Base-by-base conservation (phyloP, 2,888 invertebrate species). In the Athalia cordata region DNA sequence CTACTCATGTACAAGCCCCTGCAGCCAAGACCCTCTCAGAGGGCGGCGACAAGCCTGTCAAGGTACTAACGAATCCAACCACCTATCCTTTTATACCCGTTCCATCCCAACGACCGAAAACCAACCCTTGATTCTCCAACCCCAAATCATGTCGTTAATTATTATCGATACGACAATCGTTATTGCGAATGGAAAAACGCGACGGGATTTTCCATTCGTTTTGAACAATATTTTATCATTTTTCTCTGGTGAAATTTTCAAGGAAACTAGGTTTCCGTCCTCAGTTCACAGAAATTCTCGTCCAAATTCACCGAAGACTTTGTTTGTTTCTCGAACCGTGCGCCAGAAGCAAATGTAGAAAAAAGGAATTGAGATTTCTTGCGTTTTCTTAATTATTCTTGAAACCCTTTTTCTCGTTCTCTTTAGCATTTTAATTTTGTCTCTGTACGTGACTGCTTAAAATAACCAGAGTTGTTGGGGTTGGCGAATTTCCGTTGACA, bases 61-160 rank as follows among this genome's bases (percentile, higher is more conserved):
- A 86, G 85, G 85, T 86, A 84, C 70, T 61, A 57, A 62, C 57
- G 66, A 67, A 64, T 79, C 15, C 64, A 11, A 59, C n/a, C 9
- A 70, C 57, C 55, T 55, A 55, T n/a, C 55, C 49, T 47, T n/a
- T 47, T 6, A 29, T 8, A 47, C 45, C 43, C 45, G 4, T 13
- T 15, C 29, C 29, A n/a, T 52, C 59, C 75, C 47, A 11, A 75
- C 43, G 15, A 49, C 57, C 52, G 52, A 15, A 52, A 70, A 50
- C 74, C 74, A 57, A 61, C 74, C 59, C 61, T n/a, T 11, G 75
- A 45, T 29, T 29, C 29, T 29, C 29, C 29, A 29, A 29, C 29
- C 29, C 72, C 29, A 72, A 72, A 7, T n/a, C 13, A 49, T 6
- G 3, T 4, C 11, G 7, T n/a, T n/a, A 15, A 29, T 29, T 29